These are phyloP conservation scores for Trichopria drosophilae DNA, from an alignment of 2,888 invertebrate genomes.

Conservation along the genomic window DNA sequence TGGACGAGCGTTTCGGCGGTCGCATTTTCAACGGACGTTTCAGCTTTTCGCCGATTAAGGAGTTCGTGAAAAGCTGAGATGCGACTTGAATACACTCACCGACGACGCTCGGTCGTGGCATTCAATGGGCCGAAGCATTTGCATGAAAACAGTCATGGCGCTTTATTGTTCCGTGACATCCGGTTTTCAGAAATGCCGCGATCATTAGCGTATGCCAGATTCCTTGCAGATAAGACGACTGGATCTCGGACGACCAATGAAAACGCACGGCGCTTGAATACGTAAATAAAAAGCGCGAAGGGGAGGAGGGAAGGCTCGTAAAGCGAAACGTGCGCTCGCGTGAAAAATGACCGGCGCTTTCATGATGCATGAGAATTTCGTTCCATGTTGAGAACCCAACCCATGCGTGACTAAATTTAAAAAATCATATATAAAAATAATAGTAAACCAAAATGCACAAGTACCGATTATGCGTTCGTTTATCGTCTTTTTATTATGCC, in stretches of 20 bases:
- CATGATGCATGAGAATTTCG: constrained; percentile 26
- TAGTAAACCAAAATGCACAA: no score
- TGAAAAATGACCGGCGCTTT: constrained; percentile 30
- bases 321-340: constrained; percentile 14
- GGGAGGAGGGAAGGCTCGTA: constrained; percentile 17
- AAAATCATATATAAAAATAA: no score
- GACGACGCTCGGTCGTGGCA: no score
- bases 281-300: constrained; percentile 21
- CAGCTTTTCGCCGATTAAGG: no score
- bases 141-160: constrained; percentile 33
- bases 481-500: no score
- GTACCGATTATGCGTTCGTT: no score
- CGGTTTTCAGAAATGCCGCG: constrained; percentile 40
- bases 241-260: constrained; percentile 8
- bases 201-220: constrained; percentile 39
- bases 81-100: no score
- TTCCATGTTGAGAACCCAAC: constrained; percentile 2
- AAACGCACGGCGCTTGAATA: constrained; percentile 25
- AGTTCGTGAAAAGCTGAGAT: no score
- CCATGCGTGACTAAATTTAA: constrained; percentile 24
- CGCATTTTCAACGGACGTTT: no score
- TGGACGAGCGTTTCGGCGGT: no score
- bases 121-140: constrained; percentile 26
- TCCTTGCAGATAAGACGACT: constrained; percentile 30
- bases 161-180: constrained; percentile 35